These are phyloP conservation scores for Camponotus fellah DNA, from an alignment of 2,888 invertebrate species.

Conservation along the genomic window DNA sequence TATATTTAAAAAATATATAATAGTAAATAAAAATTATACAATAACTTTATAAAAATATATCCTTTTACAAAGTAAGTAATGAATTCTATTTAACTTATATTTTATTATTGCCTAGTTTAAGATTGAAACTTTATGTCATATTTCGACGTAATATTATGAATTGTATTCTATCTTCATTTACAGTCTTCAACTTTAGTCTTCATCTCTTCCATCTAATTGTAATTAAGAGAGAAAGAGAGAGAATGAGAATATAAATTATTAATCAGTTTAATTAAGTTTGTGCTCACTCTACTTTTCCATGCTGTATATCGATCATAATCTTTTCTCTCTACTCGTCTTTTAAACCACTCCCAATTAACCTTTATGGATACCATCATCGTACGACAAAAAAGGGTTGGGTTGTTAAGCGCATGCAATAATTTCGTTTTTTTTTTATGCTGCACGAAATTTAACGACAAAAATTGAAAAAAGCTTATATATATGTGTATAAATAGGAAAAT, in stretches of 20 bases:
- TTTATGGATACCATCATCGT: not conserved
- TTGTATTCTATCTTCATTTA: not conserved
- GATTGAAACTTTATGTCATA: not conserved
- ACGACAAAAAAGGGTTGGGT: not conserved
- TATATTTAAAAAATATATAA: no score
- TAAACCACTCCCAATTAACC: conserved; percentile 12
- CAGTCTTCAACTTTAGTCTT: not conserved
- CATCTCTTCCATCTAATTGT: not conserved
- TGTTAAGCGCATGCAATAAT: not conserved
- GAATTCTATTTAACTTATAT: not conserved
- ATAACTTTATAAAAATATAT: not conserved
- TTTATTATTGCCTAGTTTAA: not conserved
- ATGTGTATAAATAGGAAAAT: no score
- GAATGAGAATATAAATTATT: conserved; percentile 10
- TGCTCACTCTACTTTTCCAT: not conserved
- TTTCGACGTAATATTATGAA: not conserved
- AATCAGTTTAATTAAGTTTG: conserved; percentile 19
- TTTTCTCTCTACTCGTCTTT: not conserved
- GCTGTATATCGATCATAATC: conserved; percentile 14
- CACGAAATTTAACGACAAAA: not conserved
- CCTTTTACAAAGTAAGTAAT: not conserved
- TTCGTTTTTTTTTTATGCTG: not conserved
- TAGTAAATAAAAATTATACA: not conserved
- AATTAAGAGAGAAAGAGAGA: not conserved
- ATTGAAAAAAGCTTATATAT: not conserved